A percentile compares a stretch with the other conserved stretches of the same genome.
Evolutionary conservation across 1,140 invertebrate genomes (phyloP).

Genomic region (Mercenaria mercenaria): DNA sequence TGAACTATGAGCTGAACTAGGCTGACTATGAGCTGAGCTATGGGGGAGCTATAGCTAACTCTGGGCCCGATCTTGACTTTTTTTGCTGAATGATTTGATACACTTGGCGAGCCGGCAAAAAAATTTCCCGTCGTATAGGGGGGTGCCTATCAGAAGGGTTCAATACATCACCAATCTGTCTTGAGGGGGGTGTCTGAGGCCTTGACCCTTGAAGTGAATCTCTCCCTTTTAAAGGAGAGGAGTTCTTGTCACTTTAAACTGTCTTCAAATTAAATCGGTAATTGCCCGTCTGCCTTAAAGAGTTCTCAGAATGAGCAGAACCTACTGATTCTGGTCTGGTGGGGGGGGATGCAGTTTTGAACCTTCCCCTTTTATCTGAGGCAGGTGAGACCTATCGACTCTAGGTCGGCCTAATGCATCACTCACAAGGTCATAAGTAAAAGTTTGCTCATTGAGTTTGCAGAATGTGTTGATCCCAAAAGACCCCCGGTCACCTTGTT

Average conservation of each 20-base stretch:
- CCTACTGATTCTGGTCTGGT: constrained; percentile 46
- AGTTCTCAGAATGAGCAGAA: constrained; percentile 39
- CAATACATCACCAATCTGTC: constrained; percentile 57
- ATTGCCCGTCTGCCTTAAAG: constrained; percentile 12
- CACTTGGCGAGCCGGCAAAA: constrained; percentile 25
- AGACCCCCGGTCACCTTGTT: constrained; percentile 62
- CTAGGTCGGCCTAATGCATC: constrained; percentile 39
- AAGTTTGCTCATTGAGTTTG: constrained; percentile 55
- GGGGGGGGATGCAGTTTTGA: not conserved
- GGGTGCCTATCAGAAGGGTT: constrained; percentile 61
- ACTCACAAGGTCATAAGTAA: constrained; percentile 60
- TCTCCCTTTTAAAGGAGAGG: not conserved
- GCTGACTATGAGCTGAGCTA: not conserved
- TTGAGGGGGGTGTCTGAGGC: not conserved
- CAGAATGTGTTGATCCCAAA: constrained; percentile 52
- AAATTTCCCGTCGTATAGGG: constrained; percentile 54
- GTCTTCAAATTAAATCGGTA: constrained; percentile 44
- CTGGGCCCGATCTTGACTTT: too few species aligned
- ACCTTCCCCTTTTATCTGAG: constrained; percentile 29
- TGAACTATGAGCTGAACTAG: constrained; percentile 41
- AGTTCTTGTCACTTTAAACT: constrained; percentile 13
- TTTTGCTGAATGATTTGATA: constrained; percentile 9
- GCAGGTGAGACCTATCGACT: not conserved
- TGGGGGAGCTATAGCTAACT: too few species aligned
- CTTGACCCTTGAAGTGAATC: constrained; percentile 24